phyloP scores from a whole-genome alignment of 64 coral and sea anemone genomes.

The Stylophora pistillata region DNA sequence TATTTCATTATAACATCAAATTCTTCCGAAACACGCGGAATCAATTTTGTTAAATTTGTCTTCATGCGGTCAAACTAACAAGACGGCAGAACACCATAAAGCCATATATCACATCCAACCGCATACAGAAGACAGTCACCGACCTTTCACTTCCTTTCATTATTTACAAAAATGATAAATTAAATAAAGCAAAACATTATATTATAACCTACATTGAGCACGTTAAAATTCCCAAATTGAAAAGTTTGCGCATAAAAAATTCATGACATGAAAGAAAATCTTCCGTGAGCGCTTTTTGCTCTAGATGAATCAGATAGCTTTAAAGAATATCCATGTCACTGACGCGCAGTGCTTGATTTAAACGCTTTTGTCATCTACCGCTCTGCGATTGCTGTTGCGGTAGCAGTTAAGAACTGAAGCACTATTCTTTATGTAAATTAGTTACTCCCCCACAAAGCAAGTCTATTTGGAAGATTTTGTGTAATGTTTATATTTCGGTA shows the following conservation, averaged over 20 bases:
- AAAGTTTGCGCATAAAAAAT: conserved; percentile 77
- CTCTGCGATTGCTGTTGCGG: neutral
- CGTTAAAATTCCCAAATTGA: conserved; percentile 66
- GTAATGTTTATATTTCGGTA: conserved; percentile 18
- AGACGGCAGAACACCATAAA: neutral
- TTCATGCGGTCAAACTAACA: conserved; percentile 2
- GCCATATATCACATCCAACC: conserved; percentile 11
- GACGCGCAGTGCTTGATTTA: neutral
- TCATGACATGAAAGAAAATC: conserved; percentile 13
- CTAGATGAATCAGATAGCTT: neutral
- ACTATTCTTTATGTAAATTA: conserved; percentile 34
- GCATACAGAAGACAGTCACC: neutral
- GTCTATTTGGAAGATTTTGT: conserved; percentile 4
- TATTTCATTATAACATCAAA: neutral
- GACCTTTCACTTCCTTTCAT: conserved; percentile 15
- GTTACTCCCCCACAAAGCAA: conserved; percentile 8
- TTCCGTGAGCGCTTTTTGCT: neutral
- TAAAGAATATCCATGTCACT: neutral
- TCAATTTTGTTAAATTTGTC: conserved; percentile 26
- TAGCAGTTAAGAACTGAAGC: conserved; percentile 1
- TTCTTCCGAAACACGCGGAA: neutral
- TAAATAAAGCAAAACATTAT: conserved; percentile 62
- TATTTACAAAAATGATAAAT: conserved; percentile 67
- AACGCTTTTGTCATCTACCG: neutral
- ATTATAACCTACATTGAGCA: conserved; percentile 43